Conservation (phyloP, 2,888 invertebrate genomes). For the Thyatira batis region DNA sequence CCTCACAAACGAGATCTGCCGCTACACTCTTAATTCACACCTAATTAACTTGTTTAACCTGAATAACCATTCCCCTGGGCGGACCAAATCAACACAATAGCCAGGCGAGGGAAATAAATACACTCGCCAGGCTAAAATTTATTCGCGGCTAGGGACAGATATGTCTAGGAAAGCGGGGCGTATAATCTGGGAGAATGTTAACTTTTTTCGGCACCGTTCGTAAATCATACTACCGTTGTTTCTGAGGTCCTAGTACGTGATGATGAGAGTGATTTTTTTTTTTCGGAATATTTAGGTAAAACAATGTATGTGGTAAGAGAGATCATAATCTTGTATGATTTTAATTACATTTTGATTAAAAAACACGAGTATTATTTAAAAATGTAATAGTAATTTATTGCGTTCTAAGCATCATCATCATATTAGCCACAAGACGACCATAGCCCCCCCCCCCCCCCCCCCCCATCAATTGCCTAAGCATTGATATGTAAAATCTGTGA, state of each 20-base stretch:
- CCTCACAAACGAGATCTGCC: not conserved
- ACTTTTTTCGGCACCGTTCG: not conserved
- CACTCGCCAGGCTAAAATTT: constrained; percentile 11
- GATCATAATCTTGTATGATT: too few species aligned
- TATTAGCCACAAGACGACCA: too few species aligned
- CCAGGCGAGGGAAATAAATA: constrained; percentile 16
- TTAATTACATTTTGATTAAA: too few species aligned
- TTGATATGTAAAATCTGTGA: too few species aligned
- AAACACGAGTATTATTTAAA: too few species aligned
- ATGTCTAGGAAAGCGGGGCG: constrained; percentile 26
- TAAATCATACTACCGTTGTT: not conserved
- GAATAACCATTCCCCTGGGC: constrained; percentile 24
- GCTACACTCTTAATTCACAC: constrained; percentile 7
- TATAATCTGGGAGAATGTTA: constrained; percentile 19
- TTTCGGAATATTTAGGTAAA: not conserved
- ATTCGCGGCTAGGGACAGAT: constrained; percentile 14
- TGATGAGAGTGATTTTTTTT: not conserved
- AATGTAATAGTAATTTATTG: too few species aligned
- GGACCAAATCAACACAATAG: constrained; percentile 31
- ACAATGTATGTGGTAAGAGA: too few species aligned
- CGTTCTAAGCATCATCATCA: too few species aligned
- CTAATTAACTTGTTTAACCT: constrained; percentile 34
- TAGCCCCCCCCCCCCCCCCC: too few species aligned
- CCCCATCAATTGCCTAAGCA: too few species aligned
- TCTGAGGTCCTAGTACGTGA: not conserved